Percentiles rank a stretch among this genome's conserved stretches.
phyloP scores from a whole-genome alignment of 1,140 invertebrate genomes.

The Eurytemora carolleeae region DNA sequence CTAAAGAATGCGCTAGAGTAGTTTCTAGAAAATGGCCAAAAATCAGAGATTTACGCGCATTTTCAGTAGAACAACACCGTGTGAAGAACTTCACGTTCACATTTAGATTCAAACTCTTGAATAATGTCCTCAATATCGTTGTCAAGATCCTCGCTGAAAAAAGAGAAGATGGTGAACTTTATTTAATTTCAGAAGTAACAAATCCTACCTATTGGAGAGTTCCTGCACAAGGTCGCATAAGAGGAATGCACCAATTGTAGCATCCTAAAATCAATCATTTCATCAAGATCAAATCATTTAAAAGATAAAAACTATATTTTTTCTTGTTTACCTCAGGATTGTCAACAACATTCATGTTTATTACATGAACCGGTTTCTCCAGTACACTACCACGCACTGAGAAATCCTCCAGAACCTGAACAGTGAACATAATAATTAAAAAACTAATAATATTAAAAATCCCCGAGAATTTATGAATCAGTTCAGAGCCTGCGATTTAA shows the following conservation, averaged over 20 bases:
- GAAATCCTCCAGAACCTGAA: conserved; percentile 26
- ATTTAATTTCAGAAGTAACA: too few relatives aligned
- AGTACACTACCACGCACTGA: conserved; percentile 19
- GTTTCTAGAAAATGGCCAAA: too few relatives aligned
- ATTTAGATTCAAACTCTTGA: conserved; percentile 81
- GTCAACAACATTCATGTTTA: conserved; percentile 78
- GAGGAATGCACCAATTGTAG: conserved; percentile 38
- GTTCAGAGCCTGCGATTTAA: too few relatives aligned
- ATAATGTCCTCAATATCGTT: conserved; percentile 95
- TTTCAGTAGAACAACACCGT: conserved; percentile 77
- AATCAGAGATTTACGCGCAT: too few relatives aligned
- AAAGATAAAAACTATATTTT: too few relatives aligned
- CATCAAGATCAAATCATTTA: too few relatives aligned
- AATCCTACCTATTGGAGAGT: not conserved
- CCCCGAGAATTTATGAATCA: too few relatives aligned
- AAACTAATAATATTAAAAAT: too few relatives aligned
- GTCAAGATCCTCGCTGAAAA: conserved; percentile 76
- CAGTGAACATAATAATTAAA: too few relatives aligned
- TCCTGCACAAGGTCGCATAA: conserved; percentile 31
- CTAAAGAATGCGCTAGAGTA: too few relatives aligned
- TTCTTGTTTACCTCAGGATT: conserved; percentile 1
- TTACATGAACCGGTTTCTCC: conserved; percentile 66
- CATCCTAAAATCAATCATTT: conserved; percentile 35
- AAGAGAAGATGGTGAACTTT: too few relatives aligned
- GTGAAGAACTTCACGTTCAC: conserved; percentile 66